These are phyloP conservation scores for Lepidocolaptes lacrymiger DNA, from an alignment of 2,797 vertebrate genomes.

Conservation along the genomic window DNA sequence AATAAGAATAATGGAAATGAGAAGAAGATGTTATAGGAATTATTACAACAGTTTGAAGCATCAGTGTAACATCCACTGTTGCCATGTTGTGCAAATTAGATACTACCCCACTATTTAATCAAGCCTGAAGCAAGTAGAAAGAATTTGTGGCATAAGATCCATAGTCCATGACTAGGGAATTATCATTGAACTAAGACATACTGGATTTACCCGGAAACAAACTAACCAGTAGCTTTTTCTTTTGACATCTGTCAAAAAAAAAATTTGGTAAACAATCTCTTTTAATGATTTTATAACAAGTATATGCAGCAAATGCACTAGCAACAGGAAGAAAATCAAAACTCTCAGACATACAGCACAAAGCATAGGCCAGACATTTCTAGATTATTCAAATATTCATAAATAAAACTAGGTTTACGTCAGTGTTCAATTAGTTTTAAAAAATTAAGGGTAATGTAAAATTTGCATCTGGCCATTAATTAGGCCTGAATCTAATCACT, in stretches of 20 bases:
- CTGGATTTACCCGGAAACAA: background rate
- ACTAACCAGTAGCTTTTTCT: background rate
- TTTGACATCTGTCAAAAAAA: background rate
- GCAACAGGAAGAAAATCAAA: constrained; percentile 39
- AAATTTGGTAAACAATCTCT: background rate
- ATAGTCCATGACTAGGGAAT: background rate
- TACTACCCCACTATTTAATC: background rate
- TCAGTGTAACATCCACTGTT: background rate
- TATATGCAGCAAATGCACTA: constrained; percentile 4
- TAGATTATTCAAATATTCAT: background rate
- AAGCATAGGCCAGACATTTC: background rate
- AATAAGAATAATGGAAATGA: background rate
- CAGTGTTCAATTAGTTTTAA: constrained; percentile 22
- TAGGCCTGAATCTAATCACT: background rate
- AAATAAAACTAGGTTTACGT: constrained; percentile 17
- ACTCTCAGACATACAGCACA: background rate
- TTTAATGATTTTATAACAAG: constrained; percentile 44
- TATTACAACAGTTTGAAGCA: background rate
- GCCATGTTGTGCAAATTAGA: background rate
- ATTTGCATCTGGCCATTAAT: background rate
- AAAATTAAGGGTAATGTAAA: background rate
- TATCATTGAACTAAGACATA: background rate
- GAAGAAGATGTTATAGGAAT: background rate
- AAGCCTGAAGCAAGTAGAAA: background rate
- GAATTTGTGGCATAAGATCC: background rate